phyloP scores from a whole-genome alignment of 2,888 invertebrate species.

The Scaptomyza caliginosa region DNA sequence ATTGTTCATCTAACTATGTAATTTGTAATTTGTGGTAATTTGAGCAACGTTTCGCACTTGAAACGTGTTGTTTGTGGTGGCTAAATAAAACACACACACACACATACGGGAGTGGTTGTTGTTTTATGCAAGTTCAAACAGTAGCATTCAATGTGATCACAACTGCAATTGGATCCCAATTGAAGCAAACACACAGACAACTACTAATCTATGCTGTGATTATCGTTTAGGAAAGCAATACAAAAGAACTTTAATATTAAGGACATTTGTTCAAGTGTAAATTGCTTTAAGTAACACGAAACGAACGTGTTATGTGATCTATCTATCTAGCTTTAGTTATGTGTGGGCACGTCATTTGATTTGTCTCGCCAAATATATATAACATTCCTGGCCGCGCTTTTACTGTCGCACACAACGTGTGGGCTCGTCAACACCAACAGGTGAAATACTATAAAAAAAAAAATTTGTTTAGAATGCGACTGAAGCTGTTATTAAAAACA shows the following conservation, averaged over 20 bases:
- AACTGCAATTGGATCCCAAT: conserved; percentile 46
- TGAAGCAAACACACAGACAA: conserved; percentile 3
- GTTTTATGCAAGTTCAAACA: conserved; percentile 24
- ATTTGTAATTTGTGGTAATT: conserved; percentile 56
- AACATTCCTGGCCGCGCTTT: conserved; percentile 58
- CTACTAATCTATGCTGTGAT: conserved; percentile 43
- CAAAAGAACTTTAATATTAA: not conserved
- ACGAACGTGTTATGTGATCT: conserved; percentile 5
- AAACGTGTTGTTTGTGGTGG: conserved; percentile 64
- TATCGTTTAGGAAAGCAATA: conserved; percentile 29
- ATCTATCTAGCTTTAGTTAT: not conserved
- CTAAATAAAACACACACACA: conserved; percentile 50
- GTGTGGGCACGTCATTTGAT: conserved; percentile 51
- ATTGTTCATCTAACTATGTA: conserved; percentile 59
- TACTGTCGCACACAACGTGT: conserved; percentile 54
- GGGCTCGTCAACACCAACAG: conserved; percentile 56
- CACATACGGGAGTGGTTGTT: conserved; percentile 26
- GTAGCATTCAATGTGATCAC: conserved; percentile 41
- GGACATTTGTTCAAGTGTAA: not conserved
- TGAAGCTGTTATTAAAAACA: conserved; percentile 2
- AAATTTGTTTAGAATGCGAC: conserved; percentile 17
- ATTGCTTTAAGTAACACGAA: too few species aligned
- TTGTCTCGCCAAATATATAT: conserved; percentile 57
- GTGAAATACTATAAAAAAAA: conserved; percentile 22
- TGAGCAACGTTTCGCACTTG: conserved; percentile 62